phyloP scores from a whole-genome alignment of 2,797 vertebrate genomes.

The Anableps anableps region DNA sequence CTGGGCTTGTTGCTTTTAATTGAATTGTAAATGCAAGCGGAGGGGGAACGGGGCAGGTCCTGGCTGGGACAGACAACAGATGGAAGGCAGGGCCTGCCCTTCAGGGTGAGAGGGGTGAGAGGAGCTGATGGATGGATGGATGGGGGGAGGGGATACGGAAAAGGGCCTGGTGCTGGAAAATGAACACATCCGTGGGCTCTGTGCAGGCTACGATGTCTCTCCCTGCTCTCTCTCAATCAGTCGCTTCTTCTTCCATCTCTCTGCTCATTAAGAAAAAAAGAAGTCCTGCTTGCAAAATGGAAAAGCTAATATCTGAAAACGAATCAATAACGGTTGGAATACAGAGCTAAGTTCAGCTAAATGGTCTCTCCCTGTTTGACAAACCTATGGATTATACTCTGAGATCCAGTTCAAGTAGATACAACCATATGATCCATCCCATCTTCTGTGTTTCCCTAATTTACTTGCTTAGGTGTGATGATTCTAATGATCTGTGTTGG shows the following conservation, averaged over 20 bases:
- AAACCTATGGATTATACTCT: slow-evolving; percentile 11
- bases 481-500: background rate
- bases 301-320: slow-evolving; percentile 33
- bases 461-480: background rate
- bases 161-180: slow-evolving; percentile 74
- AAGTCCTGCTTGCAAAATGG: slow-evolving; percentile 25
- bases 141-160: slow-evolving; percentile 60
- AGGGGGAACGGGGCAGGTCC: slow-evolving; percentile 73
- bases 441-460: background rate
- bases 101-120: slow-evolving; percentile 75
- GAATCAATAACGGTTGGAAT: slow-evolving; percentile 46
- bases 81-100: slow-evolving; percentile 83
- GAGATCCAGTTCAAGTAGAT: slow-evolving; percentile 27
- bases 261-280: background rate
- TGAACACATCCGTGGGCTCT: slow-evolving; percentile 72
- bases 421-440: background rate
- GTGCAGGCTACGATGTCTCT: slow-evolving; percentile 50
- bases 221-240: slow-evolving; percentile 28
- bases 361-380: slow-evolving; percentile 16
- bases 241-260: slow-evolving; percentile 32
- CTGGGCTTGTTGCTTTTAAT: slow-evolving; percentile 82
- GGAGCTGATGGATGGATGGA: slow-evolving; percentile 66
- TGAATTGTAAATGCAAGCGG: slow-evolving; percentile 86
- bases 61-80: slow-evolving; percentile 84
- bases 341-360: slow-evolving; percentile 33